Conservation (phyloP, 2,797 vertebrate genomes). For the Muscicapa striata region DNA sequence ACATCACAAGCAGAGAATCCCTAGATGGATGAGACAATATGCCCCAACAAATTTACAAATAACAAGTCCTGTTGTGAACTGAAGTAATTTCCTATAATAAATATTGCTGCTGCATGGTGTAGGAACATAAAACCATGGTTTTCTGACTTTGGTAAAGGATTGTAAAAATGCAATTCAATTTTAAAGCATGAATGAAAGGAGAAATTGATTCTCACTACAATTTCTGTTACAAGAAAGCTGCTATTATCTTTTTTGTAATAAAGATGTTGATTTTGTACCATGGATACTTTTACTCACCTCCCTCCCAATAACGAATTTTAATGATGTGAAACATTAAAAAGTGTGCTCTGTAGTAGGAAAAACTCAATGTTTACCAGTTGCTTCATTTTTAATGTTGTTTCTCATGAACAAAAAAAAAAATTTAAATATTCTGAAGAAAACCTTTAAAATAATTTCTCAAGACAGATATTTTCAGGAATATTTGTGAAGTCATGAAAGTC, state of each 20-base stretch:
- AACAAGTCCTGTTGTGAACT: not conserved
- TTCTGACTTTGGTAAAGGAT: not conserved
- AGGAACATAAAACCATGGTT: not conserved
- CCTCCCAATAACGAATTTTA: not conserved
- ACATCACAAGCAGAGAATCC: not conserved
- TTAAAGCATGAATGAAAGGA: not conserved
- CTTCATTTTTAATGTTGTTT: not conserved
- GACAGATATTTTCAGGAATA: not conserved
- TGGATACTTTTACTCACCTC: not conserved
- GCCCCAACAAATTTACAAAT: not conserved
- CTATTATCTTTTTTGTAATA: not conserved
- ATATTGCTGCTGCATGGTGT: not conserved
- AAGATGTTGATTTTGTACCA: not conserved
- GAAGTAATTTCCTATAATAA: not conserved
- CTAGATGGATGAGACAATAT: accelerated
- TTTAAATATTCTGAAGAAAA: not conserved
- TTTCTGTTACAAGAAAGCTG: not conserved
- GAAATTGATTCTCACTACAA: not conserved
- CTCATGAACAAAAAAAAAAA: not conserved
- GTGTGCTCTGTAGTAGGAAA: not conserved
- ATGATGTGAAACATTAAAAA: not conserved
- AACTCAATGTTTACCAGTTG: not conserved
- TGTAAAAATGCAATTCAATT: not conserved
- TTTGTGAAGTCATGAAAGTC: not conserved
- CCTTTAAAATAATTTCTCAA: not conserved